These are phyloP conservation scores for Halictus ligatus DNA, from an alignment of 2,888 invertebrate genomes.

Conservation along the genomic window DNA sequence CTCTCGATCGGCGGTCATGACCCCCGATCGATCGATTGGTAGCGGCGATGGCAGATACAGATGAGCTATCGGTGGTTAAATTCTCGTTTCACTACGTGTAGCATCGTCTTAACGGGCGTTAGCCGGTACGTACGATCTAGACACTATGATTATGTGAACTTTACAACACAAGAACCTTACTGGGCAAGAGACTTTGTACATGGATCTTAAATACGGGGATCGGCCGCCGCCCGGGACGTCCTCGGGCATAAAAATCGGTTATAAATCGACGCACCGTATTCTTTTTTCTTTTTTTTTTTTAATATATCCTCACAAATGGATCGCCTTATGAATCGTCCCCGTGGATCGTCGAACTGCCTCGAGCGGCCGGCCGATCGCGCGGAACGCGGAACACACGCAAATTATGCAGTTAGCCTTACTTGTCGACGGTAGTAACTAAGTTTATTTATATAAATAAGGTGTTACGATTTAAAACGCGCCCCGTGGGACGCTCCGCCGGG, in stretches of 20 bases:
- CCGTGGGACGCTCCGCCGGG: constrained; percentile 61
- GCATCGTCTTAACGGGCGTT: constrained; percentile 80
- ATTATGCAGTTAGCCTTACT: constrained; percentile 80
- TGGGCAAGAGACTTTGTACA: constrained; percentile 83
- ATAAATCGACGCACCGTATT: not conserved
- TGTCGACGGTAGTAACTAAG: constrained; percentile 81
- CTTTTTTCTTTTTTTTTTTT: not conserved
- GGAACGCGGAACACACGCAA: constrained; percentile 79
- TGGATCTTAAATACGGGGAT: constrained; percentile 80
- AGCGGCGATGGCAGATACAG: constrained; percentile 81
- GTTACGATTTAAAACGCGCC: constrained; percentile 79
- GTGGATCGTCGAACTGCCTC: constrained; percentile 18
- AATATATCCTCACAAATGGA: not conserved
- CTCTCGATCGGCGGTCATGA: constrained; percentile 25
- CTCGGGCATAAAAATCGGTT: too few species aligned
- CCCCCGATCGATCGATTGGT: constrained; percentile 54
- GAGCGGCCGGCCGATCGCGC: constrained; percentile 68
- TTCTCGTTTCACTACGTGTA: constrained; percentile 80
- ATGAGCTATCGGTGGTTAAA: constrained; percentile 82
- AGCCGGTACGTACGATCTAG: constrained; percentile 80
- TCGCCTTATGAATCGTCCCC: not conserved
- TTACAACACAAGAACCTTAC: constrained; percentile 84
- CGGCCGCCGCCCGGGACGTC: constrained; percentile 30
- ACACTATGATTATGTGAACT: constrained; percentile 84
- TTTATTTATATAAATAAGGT: constrained; percentile 82